Evolutionary conservation across 2,113 vertebrate species (phyloP), one percentile per base, ranked within the genome.

Genomic region (Thalassoma bifasciatum): DNA sequence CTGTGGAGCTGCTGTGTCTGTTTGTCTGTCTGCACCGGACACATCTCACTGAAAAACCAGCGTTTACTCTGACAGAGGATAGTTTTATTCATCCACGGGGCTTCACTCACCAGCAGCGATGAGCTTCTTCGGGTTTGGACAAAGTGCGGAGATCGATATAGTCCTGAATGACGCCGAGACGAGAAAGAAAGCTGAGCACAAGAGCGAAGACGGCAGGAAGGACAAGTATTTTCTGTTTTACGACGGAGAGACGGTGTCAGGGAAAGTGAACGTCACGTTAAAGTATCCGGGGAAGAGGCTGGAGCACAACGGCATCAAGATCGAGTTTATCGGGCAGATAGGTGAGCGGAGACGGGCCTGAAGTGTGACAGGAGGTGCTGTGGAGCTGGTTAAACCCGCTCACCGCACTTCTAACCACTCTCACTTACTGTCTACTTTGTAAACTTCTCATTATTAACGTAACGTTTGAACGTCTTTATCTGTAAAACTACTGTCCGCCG

Each of bases 111-210:
- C 16, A 19, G 83, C 80, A 74, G 81, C 79, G n/a, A 98, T 98
- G 97, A 98, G 94, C 92, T 97, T 98, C 94, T 98, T 99, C 75
- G 96, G 96, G 60, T 97, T 98, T 66, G 97, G 97, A 56, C 97
- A 96, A 84, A 97, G 94, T 81, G 96, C 96, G 22, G 97, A 98
- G 86, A 91, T 99, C 66, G 97, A 99, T 81, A 94, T 99, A 85
- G 91, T 97, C 78, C 90, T 99, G 77, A 96, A 92, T 76, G 97
- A 98, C 69, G 95, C 94, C 2, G 97, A 98, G 80, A 97, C 95
- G 72, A 93, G 97, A 81, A 95, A 95, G 87, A 95, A 96, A 88
- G 95, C 94, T 1, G 97, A 98, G 88, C 97, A 97, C 72, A 98
- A 97, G 65, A 97, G 93, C 0, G 97, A 98, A 89, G 97, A 99